These are phyloP conservation scores for Pollicipes pollicipes DNA, from an alignment of 1,140 invertebrate species.

Conservation along the genomic window DNA sequence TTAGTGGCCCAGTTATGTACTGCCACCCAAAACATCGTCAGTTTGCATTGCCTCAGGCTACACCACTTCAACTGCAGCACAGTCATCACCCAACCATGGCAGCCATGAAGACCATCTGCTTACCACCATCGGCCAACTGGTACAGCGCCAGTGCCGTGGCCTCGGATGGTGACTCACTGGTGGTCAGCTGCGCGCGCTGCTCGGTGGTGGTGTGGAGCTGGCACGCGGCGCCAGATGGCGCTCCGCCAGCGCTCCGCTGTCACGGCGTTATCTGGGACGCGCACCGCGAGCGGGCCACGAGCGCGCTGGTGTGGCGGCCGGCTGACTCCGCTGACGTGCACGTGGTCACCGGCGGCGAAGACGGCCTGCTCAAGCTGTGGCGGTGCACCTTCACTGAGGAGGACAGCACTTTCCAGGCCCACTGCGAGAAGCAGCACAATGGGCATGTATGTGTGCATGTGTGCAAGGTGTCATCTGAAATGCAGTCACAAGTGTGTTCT, in stretches of 20 bases:
- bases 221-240: too few species aligned
- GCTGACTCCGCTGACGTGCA: not conserved
- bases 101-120: not conserved
- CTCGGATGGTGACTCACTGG: not conserved
- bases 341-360: not conserved
- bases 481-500: too few species aligned
- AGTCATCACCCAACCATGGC: too few species aligned
- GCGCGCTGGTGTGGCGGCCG: not conserved
- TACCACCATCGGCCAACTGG: not conserved
- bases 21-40: too few species aligned
- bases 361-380: not conserved
- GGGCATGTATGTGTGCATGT: not conserved
- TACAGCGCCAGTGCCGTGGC: not conserved
- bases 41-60: too few species aligned
- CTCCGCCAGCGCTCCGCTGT: not conserved
- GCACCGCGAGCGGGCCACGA: not conserved
- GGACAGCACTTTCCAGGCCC: not conserved
- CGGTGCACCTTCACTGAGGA: not conserved
- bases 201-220: not conserved
- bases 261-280: not conserved
- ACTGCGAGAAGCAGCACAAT: not conserved
- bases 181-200: not conserved
- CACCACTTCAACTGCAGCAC: too few species aligned
- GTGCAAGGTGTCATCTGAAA: too few species aligned
- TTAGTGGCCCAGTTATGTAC: too few species aligned